phyloP scores from a whole-genome alignment of 2,888 invertebrate genomes.

The Scaptomyza flava region DNA sequence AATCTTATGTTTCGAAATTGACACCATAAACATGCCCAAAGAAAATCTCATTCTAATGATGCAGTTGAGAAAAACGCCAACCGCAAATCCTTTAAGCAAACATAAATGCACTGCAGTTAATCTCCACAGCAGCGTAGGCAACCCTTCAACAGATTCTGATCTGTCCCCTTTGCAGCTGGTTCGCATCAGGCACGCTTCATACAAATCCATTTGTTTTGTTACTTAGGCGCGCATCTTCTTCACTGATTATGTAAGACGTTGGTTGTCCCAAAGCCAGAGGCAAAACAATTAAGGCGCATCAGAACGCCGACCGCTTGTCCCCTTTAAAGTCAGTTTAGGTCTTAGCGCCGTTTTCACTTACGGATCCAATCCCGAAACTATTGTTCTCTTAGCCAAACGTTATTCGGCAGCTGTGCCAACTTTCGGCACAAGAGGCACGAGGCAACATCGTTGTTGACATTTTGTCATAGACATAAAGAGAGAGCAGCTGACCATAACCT shows the following conservation, averaged over 20 bases:
- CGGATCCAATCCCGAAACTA: conserved; percentile 41
- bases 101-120: conserved; percentile 47
- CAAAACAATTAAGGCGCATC: conserved; percentile 57
- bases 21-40: conserved; percentile 7
- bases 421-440: conserved; percentile 60
- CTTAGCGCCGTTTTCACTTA: conserved; percentile 54
- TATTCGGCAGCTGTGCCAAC: conserved; percentile 65
- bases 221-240: conserved; percentile 60
- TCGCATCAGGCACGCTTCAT: conserved; percentile 75
- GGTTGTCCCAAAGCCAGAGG: conserved; percentile 42
- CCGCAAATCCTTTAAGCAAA: conserved; percentile 68
- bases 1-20: background rate
- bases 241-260: conserved; percentile 64
- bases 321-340: conserved; percentile 66
- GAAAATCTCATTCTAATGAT: conserved; percentile 6
- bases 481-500: conserved; percentile 58
- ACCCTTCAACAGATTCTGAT: conserved; percentile 61
- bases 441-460: conserved; percentile 39
- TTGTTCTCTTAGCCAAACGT: conserved; percentile 51
- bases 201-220: conserved; percentile 52
- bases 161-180: conserved; percentile 55
- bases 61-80: conserved; percentile 15
- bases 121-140: conserved; percentile 43
- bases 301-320: conserved; percentile 48
- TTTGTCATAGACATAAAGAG: conserved; percentile 15